Conservation (phyloP, 2,888 invertebrate genomes). For the Mermis nigrescens region DNA sequence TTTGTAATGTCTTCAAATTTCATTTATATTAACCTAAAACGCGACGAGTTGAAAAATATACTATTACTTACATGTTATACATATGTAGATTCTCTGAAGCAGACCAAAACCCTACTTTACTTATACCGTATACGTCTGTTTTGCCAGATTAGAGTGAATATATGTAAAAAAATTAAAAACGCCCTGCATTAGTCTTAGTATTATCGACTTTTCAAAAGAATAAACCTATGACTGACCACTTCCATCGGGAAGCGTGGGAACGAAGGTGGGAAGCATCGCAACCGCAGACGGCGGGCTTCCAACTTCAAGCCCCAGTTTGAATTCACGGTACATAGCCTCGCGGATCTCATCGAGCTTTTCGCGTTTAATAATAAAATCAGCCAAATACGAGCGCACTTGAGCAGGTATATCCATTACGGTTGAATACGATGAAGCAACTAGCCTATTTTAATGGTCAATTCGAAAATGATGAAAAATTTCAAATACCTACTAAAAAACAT, state of each 20-base stretch:
- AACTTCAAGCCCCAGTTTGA: slow-evolving; percentile 15
- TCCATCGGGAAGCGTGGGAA: slow-evolving; percentile 31
- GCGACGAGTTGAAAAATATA: too few relatives aligned
- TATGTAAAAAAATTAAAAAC: background rate
- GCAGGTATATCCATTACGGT: background rate
- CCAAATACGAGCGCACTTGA: background rate
- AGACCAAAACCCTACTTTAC: too few relatives aligned
- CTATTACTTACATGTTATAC: too few relatives aligned
- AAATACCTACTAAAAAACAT: too few relatives aligned
- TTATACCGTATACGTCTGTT: too few relatives aligned
- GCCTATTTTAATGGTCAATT: too few relatives aligned
- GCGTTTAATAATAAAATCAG: background rate
- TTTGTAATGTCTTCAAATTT: too few relatives aligned
- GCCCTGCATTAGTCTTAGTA: background rate
- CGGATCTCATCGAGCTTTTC: background rate
- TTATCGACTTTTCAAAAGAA: background rate
- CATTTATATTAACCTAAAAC: too few relatives aligned
- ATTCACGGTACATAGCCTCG: slow-evolving; percentile 16
- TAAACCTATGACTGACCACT: slow-evolving; percentile 17
- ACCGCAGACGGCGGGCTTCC: slow-evolving; percentile 20
- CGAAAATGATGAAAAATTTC: too few relatives aligned
- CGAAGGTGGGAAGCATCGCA: slow-evolving; percentile 31
- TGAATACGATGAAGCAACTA: too few relatives aligned
- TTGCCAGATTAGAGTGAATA: background rate
- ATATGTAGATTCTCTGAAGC: too few relatives aligned